These are phyloP conservation scores for Brachymystax lenok DNA, from an alignment of 2,797 vertebrate genomes.

Conservation along the genomic window DNA sequence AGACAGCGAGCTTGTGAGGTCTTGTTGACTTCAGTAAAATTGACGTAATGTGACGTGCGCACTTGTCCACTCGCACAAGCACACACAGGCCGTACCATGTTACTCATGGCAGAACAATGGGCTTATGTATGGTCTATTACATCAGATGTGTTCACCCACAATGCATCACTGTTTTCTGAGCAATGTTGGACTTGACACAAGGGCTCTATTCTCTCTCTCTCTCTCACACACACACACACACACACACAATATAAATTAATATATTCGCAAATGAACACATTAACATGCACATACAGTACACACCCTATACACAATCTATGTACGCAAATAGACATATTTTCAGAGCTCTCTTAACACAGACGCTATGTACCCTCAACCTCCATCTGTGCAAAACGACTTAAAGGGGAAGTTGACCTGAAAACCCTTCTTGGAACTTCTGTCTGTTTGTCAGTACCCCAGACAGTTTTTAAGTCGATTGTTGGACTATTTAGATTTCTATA, in stretches of 20 bases:
- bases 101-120: conserved; percentile 2
- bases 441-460: no score
- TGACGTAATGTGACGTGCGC: background rate
- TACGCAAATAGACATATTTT: background rate
- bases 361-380: conserved; percentile 34
- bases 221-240: background rate
- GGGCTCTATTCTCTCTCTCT: background rate
- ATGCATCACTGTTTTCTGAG: background rate
- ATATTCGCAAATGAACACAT: background rate
- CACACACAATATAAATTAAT: background rate
- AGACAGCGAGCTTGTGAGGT: conserved; percentile 21
- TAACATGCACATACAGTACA: background rate
- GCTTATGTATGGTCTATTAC: conserved; percentile 5
- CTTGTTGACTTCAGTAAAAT: conserved; percentile 37
- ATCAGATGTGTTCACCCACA: conserved; percentile 1
- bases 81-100: background rate
- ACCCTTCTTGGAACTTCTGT: no score
- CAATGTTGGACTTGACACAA: background rate
- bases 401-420: conserved; percentile 28
- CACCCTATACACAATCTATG: background rate
- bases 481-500: no score
- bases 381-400: conserved; percentile 63
- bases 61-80: background rate
- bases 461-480: no score
- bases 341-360: background rate